Evolutionary conservation across 2,888 invertebrate genomes (phyloP), one percentile per base, ranked within the genome.

Genomic region (Agrochola lychnidis): DNA sequence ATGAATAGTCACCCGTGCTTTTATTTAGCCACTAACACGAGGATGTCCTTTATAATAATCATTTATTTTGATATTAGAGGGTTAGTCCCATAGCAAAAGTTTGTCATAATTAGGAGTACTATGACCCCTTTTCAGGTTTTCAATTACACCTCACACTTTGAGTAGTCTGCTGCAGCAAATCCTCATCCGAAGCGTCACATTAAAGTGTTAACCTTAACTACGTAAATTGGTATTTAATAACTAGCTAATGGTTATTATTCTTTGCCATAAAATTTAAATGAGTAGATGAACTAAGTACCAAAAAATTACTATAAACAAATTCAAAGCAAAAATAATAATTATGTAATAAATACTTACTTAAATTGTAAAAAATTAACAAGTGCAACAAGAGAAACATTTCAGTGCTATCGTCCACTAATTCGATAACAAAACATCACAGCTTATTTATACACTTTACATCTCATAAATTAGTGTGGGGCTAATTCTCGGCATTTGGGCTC

Each of bases 301-400:
- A 64, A 36, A 19, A 14, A 25, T 40, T 12, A 40, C 14, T 25
- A 30, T 22, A 68, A 42, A 19, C 6, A 0, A 56, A 56, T 16
- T 36, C 4, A 70, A 9, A 12, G 2, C 7, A 30, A 51, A 51
- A 19, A n/a, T 7, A 53, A n/a, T 30, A 70, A 59, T 25, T 25
- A 36, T 9, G 19, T n/a, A 70, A 70, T 45, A 79, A 70, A 70
- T 45, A 79, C 82, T 83, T 73, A 83, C 83, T 42, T 30, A 77
- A 42, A 62, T 77, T 42, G 19, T 61, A 77, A 16, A 77, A 64
- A 64, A 84, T 3, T n/a, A 84, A 56, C n/a, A 73, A 57, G 30
- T 53, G 63, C 12, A 66, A 73, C 36, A 68, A 57, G 30, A 40
- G 51, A 57, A 70, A 56, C 83, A 83, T 83, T 66, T 36, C 36